A percentile compares a stretch with the other conserved stretches of the same genome.
Evolutionary conservation across 2,888 invertebrate species (phyloP).

Genomic region (Oscheius sp.): DNA sequence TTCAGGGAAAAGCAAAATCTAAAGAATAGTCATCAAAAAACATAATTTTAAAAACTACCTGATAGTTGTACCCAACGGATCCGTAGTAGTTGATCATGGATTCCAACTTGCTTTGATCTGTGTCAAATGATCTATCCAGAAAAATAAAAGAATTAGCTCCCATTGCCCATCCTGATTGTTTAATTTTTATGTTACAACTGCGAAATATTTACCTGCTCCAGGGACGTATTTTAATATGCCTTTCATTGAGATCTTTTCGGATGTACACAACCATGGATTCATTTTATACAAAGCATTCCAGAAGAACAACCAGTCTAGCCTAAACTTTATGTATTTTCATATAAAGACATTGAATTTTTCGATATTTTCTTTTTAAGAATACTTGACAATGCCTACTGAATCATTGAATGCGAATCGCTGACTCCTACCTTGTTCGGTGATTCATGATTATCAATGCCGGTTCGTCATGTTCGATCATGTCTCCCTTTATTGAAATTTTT

Average conservation of each 20-base stretch:
- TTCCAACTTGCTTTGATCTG: conserved; percentile 81
- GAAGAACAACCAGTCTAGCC: conserved; percentile 88
- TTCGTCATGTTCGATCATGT: conserved; percentile 77
- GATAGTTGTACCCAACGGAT: conserved; percentile 79
- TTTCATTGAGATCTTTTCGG: conserved; percentile 86
- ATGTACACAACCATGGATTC: conserved; percentile 75
- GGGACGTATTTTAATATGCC: conserved; percentile 65
- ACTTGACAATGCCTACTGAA: background rate
- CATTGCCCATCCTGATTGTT: conserved; percentile 81
- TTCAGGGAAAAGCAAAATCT: conserved; percentile 86
- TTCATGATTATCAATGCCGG: conserved; percentile 86
- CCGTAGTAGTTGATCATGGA: conserved; percentile 83
- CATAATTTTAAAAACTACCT: conserved; percentile 65
- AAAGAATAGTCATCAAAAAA: conserved; percentile 60
- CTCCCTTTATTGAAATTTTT: conserved; percentile 62
- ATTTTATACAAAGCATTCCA: conserved; percentile 87
- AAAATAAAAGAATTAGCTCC: conserved; percentile 87
- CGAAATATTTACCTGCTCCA: conserved; percentile 51
- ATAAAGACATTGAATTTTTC: no score
- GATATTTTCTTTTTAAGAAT: no score
- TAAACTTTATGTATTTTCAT: background rate
- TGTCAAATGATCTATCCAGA: conserved; percentile 85
- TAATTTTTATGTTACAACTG: background rate
- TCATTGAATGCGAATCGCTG: background rate
- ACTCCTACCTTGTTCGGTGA: conserved; percentile 78